Base-by-base conservation (phyloP, 2,888 invertebrate genomes). In the Chrysolina haemoptera region DNA sequence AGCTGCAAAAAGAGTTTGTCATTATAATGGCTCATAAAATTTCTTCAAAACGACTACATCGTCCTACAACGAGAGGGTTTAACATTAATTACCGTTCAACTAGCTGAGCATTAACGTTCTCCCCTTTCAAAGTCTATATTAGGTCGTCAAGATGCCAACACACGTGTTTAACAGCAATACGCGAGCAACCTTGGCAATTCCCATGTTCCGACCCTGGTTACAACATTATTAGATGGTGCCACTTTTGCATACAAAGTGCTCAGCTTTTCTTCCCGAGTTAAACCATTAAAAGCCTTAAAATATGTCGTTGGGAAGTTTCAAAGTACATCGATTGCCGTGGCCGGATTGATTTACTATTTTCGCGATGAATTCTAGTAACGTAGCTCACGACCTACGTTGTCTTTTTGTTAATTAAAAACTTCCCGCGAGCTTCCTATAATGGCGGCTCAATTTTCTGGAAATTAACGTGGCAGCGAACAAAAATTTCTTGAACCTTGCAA, bases 101-200 rank as follows among this genome's bases (percentile, higher is more conserved):
- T 65, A 67, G 14, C 48, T 66, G 68, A 71, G 55, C 71, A 71
- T 69, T 22, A 59, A 35, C 20, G 68, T 43, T 64, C 55, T 63
- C 68, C 35, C 53, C 40, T 71, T 62, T 65, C 68, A 27, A 50
- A 69, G 68, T 66, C 72, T 71, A 41, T 76, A 78, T 76, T 71
- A 75, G 76, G 75, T 74, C 78, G 70, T 79, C 77, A 78, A 79
- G 74, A 77, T 78, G 76, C 71, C 71, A 73, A 69, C 74, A 77
- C 79, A 81, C 80, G 81, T 80, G 80, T 78, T 77, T 68, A 73
- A 78, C 71, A 71, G 72, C 76, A 68, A 74, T 71, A 66, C 73
- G 72, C 35, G n/a, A 18, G n/a, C n/a, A n/a, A 59, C n/a, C 62
- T 67, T 40, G 35, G 74, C 73, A 71, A 70, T 77, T 74, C 74